These are phyloP conservation scores for Dorcus parallelipipedus DNA, from an alignment of 2,888 invertebrate species.

Conservation along the genomic window DNA sequence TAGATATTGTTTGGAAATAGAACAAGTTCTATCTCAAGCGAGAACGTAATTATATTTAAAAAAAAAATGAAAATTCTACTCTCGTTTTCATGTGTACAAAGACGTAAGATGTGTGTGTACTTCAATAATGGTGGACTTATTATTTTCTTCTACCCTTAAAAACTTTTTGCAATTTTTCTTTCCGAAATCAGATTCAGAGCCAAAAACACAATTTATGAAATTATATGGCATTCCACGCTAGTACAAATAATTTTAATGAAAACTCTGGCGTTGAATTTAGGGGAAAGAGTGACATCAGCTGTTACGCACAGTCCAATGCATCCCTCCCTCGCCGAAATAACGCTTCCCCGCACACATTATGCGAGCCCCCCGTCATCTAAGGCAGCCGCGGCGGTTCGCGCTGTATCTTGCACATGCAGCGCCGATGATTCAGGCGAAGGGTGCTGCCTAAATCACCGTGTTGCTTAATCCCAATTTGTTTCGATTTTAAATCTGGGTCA, in stretches of 20 bases:
- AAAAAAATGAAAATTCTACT: no score
- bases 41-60: no score
- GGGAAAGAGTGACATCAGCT: slow-evolving; percentile 53
- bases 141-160: no score
- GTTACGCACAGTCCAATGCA: slow-evolving; percentile 51
- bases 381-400: slow-evolving; percentile 4
- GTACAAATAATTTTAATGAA: slow-evolving; percentile 51
- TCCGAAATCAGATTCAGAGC: slow-evolving; percentile 18
- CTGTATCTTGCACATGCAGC: slow-evolving; percentile 14
- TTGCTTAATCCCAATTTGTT: slow-evolving; percentile 49
- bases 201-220: slow-evolving; percentile 50
- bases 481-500: slow-evolving; percentile 49
- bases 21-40: no score
- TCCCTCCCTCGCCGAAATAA: slow-evolving; percentile 45
- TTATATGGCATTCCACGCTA: slow-evolving; percentile 42
- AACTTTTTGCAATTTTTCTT: slow-evolving; percentile 4
- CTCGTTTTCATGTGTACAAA: background rate
- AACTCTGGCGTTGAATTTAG: slow-evolving; percentile 43
- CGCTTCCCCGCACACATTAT: slow-evolving; percentile 45
- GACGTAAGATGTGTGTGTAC: slow-evolving; percentile 2
- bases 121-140: background rate
- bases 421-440: slow-evolving; percentile 25
- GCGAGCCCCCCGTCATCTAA: slow-evolving; percentile 14
- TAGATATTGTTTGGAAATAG: no score
- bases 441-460: slow-evolving; percentile 48